Evolutionary conservation across 2,113 vertebrate species (phyloP).

Genomic region (Andinoacara biseriatus): DNA sequence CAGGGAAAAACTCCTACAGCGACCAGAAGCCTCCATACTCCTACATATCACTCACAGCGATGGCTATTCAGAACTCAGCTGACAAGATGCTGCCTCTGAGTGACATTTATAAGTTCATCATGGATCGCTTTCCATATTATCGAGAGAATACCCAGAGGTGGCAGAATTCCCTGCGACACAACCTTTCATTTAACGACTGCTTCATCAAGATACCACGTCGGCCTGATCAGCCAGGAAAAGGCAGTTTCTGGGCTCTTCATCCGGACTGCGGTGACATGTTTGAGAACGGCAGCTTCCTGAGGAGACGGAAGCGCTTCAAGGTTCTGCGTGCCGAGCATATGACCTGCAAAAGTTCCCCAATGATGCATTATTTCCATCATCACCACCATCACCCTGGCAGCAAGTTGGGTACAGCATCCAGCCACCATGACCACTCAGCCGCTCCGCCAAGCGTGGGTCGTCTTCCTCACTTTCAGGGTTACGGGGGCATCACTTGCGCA

Average conservation of each 20-base stretch:
- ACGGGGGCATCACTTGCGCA: conserved; percentile 71
- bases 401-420: conserved; percentile 73
- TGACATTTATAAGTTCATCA: conserved; percentile 96
- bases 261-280: conserved; percentile 96
- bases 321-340: conserved; percentile 87
- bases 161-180: conserved; percentile 93
- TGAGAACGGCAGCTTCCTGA: conserved; percentile 91
- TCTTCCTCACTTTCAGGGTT: conserved; percentile 87
- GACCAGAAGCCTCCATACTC: conserved; percentile 98
- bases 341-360: conserved; percentile 83
- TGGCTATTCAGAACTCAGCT: conserved; percentile 94
- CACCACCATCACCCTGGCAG: conserved; percentile 80
- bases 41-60: conserved; percentile 95
- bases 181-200: conserved; percentile 94
- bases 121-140: conserved; percentile 94
- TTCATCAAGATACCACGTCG: conserved; percentile 94
- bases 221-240: conserved; percentile 92
- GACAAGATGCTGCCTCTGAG: conserved; percentile 96
- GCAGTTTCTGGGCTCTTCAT: conserved; percentile 94
- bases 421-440: conserved; percentile 76
- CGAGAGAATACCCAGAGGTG: conserved; percentile 94
- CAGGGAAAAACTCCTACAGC: conserved; percentile 96
- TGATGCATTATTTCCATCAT: conserved; percentile 89
- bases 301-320: conserved; percentile 92
- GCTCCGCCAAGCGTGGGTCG: conserved; percentile 79